Conservation (phyloP, 2,888 invertebrate genomes). For the Schizaphis graminum region DNA sequence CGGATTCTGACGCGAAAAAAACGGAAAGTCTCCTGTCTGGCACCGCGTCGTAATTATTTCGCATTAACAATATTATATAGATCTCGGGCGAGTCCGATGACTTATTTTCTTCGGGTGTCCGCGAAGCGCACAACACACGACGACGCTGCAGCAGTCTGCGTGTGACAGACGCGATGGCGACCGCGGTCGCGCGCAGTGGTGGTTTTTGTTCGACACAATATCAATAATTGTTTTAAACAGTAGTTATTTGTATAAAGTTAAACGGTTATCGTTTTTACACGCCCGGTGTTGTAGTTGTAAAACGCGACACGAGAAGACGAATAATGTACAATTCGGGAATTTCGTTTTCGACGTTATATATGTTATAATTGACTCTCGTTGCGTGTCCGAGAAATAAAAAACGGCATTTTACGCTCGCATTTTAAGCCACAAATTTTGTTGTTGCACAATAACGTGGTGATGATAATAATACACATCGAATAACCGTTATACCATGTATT, state of each 20-base stretch:
- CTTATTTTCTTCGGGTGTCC: background rate
- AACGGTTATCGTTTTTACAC: slow-evolving; percentile 25
- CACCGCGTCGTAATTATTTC: background rate
- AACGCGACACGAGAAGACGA: background rate
- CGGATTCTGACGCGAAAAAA: background rate
- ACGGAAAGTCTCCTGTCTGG: background rate
- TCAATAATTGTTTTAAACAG: background rate
- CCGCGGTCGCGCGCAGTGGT: background rate
- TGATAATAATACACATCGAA: slow-evolving; percentile 35
- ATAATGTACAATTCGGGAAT: slow-evolving; percentile 50
- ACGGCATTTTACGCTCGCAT: background rate
- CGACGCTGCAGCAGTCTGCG: too few species aligned
- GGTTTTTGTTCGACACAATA: background rate
- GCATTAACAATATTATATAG: background rate
- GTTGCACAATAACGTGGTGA: slow-evolving; percentile 22
- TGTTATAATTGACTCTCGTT: slow-evolving; percentile 61
- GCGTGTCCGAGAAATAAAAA: slow-evolving; percentile 16
- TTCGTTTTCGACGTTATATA: slow-evolving; percentile 35
- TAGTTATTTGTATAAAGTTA: background rate
- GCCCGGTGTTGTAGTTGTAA: background rate
- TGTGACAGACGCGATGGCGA: background rate
- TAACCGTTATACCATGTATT: slow-evolving; percentile 15
- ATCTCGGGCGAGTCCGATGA: background rate
- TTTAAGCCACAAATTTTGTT: slow-evolving; percentile 51
- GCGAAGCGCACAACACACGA: too few species aligned